Conservation (phyloP, 2,888 invertebrate genomes). For the Oscheius sp. region DNA sequence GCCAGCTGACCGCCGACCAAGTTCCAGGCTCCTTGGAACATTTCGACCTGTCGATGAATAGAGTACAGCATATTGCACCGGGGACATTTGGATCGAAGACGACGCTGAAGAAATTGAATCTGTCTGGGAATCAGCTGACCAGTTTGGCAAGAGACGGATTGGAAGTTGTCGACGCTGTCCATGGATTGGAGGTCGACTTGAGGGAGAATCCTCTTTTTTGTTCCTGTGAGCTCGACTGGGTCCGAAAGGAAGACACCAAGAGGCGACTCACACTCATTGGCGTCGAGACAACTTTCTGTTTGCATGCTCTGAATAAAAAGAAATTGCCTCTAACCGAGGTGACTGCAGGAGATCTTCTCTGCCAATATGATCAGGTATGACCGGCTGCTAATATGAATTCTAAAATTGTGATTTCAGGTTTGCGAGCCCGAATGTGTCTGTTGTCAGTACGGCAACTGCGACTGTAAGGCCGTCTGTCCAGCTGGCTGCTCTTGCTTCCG, state of each 20-base stretch:
- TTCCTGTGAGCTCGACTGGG: slow-evolving; percentile 92
- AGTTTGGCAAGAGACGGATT: slow-evolving; percentile 43
- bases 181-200: slow-evolving; percentile 45
- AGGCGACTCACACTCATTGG: slow-evolving; percentile 82
- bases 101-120: slow-evolving; percentile 42
- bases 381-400: not conserved
- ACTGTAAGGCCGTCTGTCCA: slow-evolving; percentile 92
- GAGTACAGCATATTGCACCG: slow-evolving; percentile 35
- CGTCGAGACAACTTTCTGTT: slow-evolving; percentile 85
- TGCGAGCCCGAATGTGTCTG: slow-evolving; percentile 89
- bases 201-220: slow-evolving; percentile 87
- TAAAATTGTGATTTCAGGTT: slow-evolving; percentile 79
- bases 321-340: slow-evolving; percentile 39
- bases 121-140: slow-evolving; percentile 47
- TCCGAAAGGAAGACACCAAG: slow-evolving; percentile 78
- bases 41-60: slow-evolving; percentile 49
- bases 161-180: slow-evolving; percentile 44
- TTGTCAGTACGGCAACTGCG: slow-evolving; percentile 90
- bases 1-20: slow-evolving; percentile 55
- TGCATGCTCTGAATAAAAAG: slow-evolving; percentile 81
- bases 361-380: slow-evolving; percentile 53
- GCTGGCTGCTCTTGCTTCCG: slow-evolving; percentile 88
- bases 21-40: slow-evolving; percentile 52
- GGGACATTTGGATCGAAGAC: slow-evolving; percentile 44
- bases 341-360: slow-evolving; percentile 57